Percentiles rank a stretch among this genome's conserved stretches.
These are phyloP conservation scores for Drosophila leonis DNA, from an alignment of 2,888 invertebrate genomes.

Conservation along the genomic window DNA sequence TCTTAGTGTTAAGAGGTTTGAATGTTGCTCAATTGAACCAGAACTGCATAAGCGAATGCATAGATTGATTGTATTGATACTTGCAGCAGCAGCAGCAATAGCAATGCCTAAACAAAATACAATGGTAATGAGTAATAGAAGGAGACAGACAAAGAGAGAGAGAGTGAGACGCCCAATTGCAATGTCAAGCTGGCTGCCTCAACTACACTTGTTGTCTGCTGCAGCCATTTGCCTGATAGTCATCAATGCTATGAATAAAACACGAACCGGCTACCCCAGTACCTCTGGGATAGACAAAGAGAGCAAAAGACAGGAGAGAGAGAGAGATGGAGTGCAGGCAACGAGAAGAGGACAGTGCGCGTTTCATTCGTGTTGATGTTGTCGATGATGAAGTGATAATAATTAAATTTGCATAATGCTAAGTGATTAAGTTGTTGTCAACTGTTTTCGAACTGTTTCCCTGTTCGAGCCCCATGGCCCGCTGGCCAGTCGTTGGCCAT, in stretches of 20 bases:
- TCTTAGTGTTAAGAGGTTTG: constrained; percentile 7
- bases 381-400: constrained; percentile 80
- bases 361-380: constrained; percentile 57
- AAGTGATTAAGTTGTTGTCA: constrained; percentile 81
- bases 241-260: constrained; percentile 64
- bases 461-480: constrained; percentile 10
- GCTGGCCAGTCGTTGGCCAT: constrained; percentile 43
- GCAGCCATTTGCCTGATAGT: constrained; percentile 69
- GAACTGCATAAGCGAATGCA: constrained; percentile 69
- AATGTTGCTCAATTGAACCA: constrained; percentile 20
- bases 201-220: constrained; percentile 28
- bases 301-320: background rate
- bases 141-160: constrained; percentile 2
- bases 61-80: constrained; percentile 65
- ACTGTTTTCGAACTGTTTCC: constrained; percentile 42
- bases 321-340: background rate
- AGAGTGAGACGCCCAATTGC: constrained; percentile 32
- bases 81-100: constrained; percentile 23
- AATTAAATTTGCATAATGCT: constrained; percentile 81
- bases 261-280: constrained; percentile 37
- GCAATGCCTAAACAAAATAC: constrained; percentile 37
- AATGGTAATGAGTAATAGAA: constrained; percentile 61
- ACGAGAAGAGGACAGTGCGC: constrained; percentile 17
- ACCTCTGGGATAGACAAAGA: constrained; percentile 35
- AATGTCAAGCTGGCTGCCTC: constrained; percentile 26